Evolutionary conservation across 2,797 vertebrate genomes (phyloP).

Genomic region (Acestrorhynchus altus): DNA sequence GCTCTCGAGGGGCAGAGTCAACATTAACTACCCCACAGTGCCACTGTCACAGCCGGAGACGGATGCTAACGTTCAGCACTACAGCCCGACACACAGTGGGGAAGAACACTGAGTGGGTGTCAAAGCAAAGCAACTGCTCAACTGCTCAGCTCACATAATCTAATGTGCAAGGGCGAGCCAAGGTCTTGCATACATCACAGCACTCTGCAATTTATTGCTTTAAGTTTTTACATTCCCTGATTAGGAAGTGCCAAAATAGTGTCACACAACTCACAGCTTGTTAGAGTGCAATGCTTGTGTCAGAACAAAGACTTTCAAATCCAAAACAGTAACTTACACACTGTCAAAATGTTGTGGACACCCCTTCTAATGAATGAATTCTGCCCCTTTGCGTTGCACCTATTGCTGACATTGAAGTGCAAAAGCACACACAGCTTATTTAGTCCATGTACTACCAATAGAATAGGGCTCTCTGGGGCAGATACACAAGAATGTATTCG

Average conservation of each 20-base stretch:
- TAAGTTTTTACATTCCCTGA: neutral
- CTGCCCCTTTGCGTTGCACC: too few species aligned
- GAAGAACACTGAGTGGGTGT: constrained; percentile 3
- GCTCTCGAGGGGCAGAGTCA: constrained; percentile 66
- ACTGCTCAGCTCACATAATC: neutral
- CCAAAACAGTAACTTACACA: too few species aligned
- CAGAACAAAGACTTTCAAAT: too few species aligned
- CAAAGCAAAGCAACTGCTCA: constrained; percentile 13
- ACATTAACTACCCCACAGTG: constrained; percentile 70
- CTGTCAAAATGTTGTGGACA: too few species aligned
- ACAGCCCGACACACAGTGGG: constrained; percentile 22
- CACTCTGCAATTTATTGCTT: neutral
- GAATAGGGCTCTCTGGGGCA: too few species aligned
- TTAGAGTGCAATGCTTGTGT: too few species aligned
- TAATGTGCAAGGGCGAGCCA: constrained; percentile 5
- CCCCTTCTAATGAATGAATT: too few species aligned
- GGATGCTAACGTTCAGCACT: constrained; percentile 28
- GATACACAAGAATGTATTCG: too few species aligned
- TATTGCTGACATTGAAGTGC: too few species aligned
- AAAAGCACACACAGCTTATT: too few species aligned
- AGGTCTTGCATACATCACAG: neutral
- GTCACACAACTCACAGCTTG: too few species aligned
- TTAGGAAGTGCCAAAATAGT: neutral
- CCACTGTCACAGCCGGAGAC: constrained; percentile 67
- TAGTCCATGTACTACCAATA: too few species aligned